Evolutionary conservation across 2,888 invertebrate species (phyloP).

Genomic region (Phania funesta): DNA sequence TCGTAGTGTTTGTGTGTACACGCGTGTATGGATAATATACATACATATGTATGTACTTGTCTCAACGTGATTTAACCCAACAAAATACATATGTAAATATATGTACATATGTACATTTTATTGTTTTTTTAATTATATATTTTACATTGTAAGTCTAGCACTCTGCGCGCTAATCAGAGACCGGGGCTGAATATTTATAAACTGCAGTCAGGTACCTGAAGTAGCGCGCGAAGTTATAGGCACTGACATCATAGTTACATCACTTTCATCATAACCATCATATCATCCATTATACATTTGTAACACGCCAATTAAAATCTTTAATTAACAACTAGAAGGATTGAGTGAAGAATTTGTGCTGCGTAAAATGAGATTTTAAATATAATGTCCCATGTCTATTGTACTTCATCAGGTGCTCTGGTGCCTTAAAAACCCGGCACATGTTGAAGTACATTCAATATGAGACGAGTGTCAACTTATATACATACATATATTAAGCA

Average conservation of each 20-base stretch:
- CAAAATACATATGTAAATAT: neutral
- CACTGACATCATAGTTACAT: conserved; percentile 76
- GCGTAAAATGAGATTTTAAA: neutral
- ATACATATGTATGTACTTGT: neutral
- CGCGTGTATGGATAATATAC: neutral
- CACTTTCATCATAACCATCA: conserved; percentile 34
- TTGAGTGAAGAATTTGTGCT: conserved; percentile 27
- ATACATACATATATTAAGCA: no score
- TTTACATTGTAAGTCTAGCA: conserved; percentile 73
- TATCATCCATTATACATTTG: conserved; percentile 54
- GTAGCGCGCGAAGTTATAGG: conserved; percentile 94
- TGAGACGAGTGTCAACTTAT: conserved; percentile 82
- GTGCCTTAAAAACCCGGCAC: conserved; percentile 94
- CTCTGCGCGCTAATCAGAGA: conserved; percentile 94
- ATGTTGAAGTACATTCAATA: conserved; percentile 99
- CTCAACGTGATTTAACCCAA: conserved; percentile 32
- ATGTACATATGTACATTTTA: neutral
- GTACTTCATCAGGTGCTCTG: conserved; percentile 99
- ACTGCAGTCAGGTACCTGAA: conserved; percentile 98
- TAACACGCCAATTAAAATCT: conserved; percentile 42
- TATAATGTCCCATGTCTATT: conserved; percentile 94
- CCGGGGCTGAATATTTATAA: conserved; percentile 85
- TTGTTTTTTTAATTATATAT: neutral
- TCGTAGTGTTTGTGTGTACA: neutral
- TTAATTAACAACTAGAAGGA: conserved; percentile 4